Base-by-base conservation (phyloP, 2,888 invertebrate species). In the Pseudolycoriella hygida region DNA sequence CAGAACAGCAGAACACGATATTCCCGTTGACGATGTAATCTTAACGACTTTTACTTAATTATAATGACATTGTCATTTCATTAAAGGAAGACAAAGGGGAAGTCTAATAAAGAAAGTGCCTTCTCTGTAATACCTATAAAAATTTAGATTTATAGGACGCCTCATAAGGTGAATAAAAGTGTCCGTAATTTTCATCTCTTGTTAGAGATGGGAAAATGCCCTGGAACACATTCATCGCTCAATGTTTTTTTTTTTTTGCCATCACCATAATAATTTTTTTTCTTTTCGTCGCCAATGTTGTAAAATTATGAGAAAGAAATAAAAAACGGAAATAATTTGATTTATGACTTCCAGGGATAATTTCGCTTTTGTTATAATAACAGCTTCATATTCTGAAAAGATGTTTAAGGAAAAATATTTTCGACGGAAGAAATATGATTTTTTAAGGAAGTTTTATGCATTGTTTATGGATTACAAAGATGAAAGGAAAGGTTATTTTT, bases 21-120 rank as follows among this genome's bases (percentile, higher is more conserved):
- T 34, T 34, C 34, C 15, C 15, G 40, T 40, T 40, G 40, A 40
- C 31, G 40, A 40, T 44, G 40, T 44, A 44, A 44, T 44, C 44
- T 44, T 44, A 44, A 44, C 32, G 44, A 44, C 44, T 44, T 44
- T 44, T 40, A 44, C 44, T 44, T 44, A 44, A 44, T 44, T 44
- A 44, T 44, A 44, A 44, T 44, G 44, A 40, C 40, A 44, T 40
- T 44, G 44, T 40, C 44, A 44, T 44, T 44, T 39, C 44, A 44
- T 44, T 44, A 44, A 44, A 39, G 38, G n/a, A 12, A 34, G 34
- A 34, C 34, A 34, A 34, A 34, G 15, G 34, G 34, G 34, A 34
- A 34, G 34, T 34, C 34, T 34, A 34, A 34, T 34, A 34, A 34
- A 34, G 34, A 34, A 34, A 34, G 34, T 5, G 34, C 34, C 34